Conservation (phyloP, 2,797 vertebrate species). For the Agapornis canus region DNA sequence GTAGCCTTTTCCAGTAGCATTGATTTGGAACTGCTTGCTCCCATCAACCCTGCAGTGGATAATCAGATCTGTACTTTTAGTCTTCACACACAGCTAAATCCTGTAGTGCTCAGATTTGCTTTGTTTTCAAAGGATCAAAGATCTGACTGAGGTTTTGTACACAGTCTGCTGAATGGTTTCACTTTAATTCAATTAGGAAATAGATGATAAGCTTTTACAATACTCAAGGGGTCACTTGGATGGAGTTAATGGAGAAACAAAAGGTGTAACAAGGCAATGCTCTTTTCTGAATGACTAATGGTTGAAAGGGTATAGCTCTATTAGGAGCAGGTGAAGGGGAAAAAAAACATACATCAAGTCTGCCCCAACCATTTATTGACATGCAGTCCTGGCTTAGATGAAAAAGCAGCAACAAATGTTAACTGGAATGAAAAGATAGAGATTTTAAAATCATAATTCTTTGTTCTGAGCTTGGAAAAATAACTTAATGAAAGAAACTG, state of each 20-base stretch:
- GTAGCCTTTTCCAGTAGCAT: not conserved
- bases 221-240: not conserved
- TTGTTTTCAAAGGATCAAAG: not conserved
- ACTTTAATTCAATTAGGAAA: slow-evolving; percentile 24
- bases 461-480: not conserved
- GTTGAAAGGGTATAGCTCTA: not conserved
- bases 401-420: not conserved
- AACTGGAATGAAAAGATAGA: not conserved
- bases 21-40: not conserved
- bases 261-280: not conserved
- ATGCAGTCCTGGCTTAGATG: not conserved
- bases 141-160: not conserved
- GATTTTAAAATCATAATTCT: not conserved
- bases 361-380: not conserved
- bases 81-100: not conserved
- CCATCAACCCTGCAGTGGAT: not conserved
- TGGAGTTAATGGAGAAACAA: slow-evolving; percentile 2
- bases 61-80: not conserved
- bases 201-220: slow-evolving; percentile 29
- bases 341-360: not conserved
- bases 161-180: not conserved
- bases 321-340: not conserved
- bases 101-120: not conserved
- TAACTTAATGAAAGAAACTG: not conserved
- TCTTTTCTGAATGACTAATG: not conserved